Evolutionary conservation across 1,140 invertebrate species (phyloP).

Genomic region (Drosophila tani): DNA sequence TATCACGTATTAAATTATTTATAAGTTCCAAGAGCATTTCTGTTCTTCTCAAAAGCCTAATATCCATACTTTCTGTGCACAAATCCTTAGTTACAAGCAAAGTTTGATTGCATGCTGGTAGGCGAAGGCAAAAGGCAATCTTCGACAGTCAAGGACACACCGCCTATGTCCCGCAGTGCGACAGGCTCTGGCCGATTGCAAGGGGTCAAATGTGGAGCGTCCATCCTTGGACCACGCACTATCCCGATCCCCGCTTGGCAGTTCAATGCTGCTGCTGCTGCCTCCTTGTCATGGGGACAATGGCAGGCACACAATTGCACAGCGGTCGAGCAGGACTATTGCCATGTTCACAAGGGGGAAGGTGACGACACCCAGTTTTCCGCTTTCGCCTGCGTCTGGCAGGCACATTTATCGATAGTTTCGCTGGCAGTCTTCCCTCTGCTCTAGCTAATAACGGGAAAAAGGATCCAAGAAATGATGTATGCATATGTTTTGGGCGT

Average conservation of each 20-base stretch:
- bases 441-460: constrained; percentile 60
- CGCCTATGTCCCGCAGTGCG: constrained; percentile 20
- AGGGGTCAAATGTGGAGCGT: constrained; percentile 47
- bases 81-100: constrained; percentile 10
- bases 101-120: constrained; percentile 20
- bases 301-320: constrained; percentile 30
- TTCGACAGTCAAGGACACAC: constrained; percentile 27
- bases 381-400: constrained; percentile 25
- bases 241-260: constrained; percentile 31
- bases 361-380: not conserved
- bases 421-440: not conserved
- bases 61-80: not conserved
- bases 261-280: constrained; percentile 41
- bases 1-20: not conserved
- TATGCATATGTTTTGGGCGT: constrained; percentile 45
- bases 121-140: constrained; percentile 24
- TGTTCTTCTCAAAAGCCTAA: not conserved
- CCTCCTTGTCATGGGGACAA: constrained; percentile 31
- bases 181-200: constrained; percentile 43
- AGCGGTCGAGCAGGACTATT: constrained; percentile 52
- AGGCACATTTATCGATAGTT: constrained; percentile 62
- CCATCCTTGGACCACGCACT: constrained; percentile 36
- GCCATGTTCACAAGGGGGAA: constrained; percentile 28
- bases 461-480: constrained; percentile 39
- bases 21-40: not conserved